Evolutionary conservation across 1,140 invertebrate species (phyloP), one percentile per base, ranked within the genome.

Genomic region (Polypedilum vanderplanki): DNA sequence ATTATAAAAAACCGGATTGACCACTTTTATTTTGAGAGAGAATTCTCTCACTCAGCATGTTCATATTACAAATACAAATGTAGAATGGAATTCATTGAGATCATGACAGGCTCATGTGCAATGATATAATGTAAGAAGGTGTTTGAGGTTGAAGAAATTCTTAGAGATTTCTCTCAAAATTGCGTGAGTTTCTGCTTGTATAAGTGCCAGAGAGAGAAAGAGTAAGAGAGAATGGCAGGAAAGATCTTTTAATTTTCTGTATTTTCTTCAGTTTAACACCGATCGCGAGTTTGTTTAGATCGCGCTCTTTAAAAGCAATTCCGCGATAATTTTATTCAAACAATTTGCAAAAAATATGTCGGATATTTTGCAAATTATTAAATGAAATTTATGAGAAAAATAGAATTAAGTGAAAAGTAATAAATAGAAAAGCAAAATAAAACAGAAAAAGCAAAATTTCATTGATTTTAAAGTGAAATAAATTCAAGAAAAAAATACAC

Each of bases 241-340:
- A 70, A 20, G 65, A 70, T 70, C 65, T 20, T 70, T 70, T 70
- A 70, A 70, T 70, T 70, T 20, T 70, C 5, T 18, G 7, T 22
- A 18, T 22, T 70, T 18, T 18, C 65, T 18, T 70, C 65, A 70
- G 65, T 70, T 70, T 70, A 70, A 18, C 15, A 70, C 20, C 65
- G 65, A 18, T 22, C 65, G 65, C 65, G 65, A 70, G 65, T 70
- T 70, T 70, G 65, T 70, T 70, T 70, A 70, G 65, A 70, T 70
- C 65, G 17, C 17, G 18, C n/a, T 9, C 8, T 22, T 3, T 8
- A 22, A 70, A 22, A 9, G 65, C 18, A 7, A 70, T 9, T 9
- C 18, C 18, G 17, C 65, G 18, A 70, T 18, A 70, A 12, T 15
- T 57, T n/a, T n/a, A 57, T n/a, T 57, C n/a, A 57, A 4, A 10